Base-by-base conservation (phyloP, 2,888 invertebrate species). In the Cyrtodaria siliqua region DNA sequence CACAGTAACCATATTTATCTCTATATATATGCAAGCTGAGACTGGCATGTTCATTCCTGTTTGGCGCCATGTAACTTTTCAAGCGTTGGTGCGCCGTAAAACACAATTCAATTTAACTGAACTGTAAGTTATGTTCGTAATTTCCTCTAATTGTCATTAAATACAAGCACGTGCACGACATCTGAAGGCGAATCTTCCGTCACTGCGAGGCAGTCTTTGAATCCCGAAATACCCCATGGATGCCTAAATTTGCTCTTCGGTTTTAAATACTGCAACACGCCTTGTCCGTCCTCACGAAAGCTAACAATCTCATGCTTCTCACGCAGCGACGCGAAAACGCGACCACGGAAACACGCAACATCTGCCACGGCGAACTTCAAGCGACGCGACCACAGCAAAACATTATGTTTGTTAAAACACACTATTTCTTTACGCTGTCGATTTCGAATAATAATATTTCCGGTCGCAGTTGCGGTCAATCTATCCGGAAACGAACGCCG, bases 121-220 rank as follows among this genome's bases (percentile, higher is more conserved):
- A n/a, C n/a, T n/a, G n/a, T n/a, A n/a, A n/a, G n/a, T n/a, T n/a
- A n/a, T n/a, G n/a, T n/a, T n/a, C n/a, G n/a, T n/a, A n/a, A n/a
- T n/a, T n/a, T n/a, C n/a, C n/a, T n/a, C n/a, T n/a, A n/a, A 75
- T 29, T n/a, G n/a, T n/a, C n/a, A n/a, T 27, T 29, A 53, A 78
- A 78, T 14, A 79, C 56, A 53, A 81, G 72, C 38, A 81, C 50
- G 47, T 81, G 77, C 29, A 81, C 60, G 6, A 59, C 20, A 60
- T 77, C 69, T 6, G 81, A 81, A 6, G 81, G 77, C 2, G 66
- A 50, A 40, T 81, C 81, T 42, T 81, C 77, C 16, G 81, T 81
- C 27, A 81, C 75, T 18, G 71, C 74, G 16, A 81, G 57, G 64
- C 81, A 81, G 53, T 81, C 75, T 60, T 81, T 81, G 53, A 81